These are phyloP conservation scores for Bovichtus diacanthus DNA, from an alignment of 2,797 vertebrate species.

Conservation along the genomic window DNA sequence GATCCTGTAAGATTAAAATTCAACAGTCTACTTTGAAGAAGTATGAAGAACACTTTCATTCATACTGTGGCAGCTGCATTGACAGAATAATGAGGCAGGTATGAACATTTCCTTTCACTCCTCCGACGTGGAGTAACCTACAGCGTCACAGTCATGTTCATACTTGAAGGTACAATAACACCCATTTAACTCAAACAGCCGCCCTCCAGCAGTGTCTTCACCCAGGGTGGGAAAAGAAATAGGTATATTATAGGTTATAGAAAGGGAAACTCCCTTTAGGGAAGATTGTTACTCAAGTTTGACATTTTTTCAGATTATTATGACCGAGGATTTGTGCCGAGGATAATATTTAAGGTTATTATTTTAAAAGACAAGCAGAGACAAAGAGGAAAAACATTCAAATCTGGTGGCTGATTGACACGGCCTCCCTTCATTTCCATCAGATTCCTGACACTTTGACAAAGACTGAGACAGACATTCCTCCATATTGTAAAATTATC, in stretches of 20 bases:
- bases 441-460: neutral
- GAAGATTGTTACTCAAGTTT: constrained; percentile 12
- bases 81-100: constrained; percentile 48
- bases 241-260: constrained; percentile 16
- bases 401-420: neutral
- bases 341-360: neutral
- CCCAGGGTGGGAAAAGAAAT: constrained; percentile 11
- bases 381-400: neutral
- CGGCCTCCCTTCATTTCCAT: neutral
- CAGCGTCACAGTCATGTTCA: constrained; percentile 55
- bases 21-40: constrained; percentile 11
- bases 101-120: constrained; percentile 31
- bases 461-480: constrained; percentile 4
- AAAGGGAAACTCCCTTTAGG: constrained; percentile 38
- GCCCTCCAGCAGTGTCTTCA: constrained; percentile 29
- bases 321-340: neutral
- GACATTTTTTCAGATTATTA: constrained; percentile 17
- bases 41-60: constrained; percentile 15
- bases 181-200: constrained; percentile 26
- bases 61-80: constrained; percentile 35
- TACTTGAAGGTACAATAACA: constrained; percentile 63
- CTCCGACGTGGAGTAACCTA: constrained; percentile 37
- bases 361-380: too few species aligned
- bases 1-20: constrained; percentile 22
- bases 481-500: neutral